Evolutionary conservation across 2,888 invertebrate species (phyloP).

Genomic region (Idaea biselata): DNA sequence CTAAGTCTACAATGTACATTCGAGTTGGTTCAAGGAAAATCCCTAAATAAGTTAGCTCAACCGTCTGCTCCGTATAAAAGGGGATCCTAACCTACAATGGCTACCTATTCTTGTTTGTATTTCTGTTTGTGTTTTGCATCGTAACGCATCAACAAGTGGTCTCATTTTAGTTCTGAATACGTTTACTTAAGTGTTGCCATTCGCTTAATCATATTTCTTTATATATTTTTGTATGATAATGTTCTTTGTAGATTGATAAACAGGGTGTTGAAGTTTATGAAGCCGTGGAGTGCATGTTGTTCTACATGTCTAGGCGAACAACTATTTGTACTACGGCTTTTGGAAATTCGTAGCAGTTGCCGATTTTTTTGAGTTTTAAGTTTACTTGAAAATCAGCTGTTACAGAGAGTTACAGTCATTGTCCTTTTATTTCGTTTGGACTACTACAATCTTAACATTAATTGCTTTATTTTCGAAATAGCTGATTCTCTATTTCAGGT

Average conservation of each 20-base stretch:
- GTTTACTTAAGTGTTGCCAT: background rate
- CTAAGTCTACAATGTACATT: background rate
- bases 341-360: no score
- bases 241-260: background rate
- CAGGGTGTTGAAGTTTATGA: no score
- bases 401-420: no score
- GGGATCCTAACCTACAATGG: background rate
- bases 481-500: no score
- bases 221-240: background rate
- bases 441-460: no score
- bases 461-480: no score
- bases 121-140: background rate
- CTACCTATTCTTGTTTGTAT: background rate
- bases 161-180: background rate
- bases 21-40: background rate
- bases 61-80: background rate
- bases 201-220: background rate
- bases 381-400: no score
- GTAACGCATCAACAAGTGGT: conserved; percentile 1
- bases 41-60: background rate
- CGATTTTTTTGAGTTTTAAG: no score
- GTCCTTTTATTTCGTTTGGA: no score
- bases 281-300: no score
- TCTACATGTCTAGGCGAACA: no score
- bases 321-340: no score